Evolutionary conservation across 1,140 invertebrate genomes (phyloP).

Genomic region (Condylostylus longicornis): DNA sequence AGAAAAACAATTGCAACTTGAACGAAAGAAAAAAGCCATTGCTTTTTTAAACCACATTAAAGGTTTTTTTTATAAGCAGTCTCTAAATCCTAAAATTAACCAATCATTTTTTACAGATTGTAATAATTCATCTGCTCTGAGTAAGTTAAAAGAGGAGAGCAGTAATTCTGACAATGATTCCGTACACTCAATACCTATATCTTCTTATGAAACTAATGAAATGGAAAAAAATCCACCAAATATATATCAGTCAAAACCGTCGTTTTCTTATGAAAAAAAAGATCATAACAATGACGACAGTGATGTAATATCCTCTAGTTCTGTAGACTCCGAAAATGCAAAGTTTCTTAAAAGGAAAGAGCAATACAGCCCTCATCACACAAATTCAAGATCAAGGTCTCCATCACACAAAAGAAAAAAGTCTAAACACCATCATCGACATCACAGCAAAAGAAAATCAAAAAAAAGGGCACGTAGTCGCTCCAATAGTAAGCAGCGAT

Average conservation of each 20-base stretch:
- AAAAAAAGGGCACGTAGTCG: neutral
- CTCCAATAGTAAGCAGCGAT: too few species aligned
- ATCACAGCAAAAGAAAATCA: constrained; percentile 1
- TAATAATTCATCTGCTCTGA: neutral
- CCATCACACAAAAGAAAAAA: neutral
- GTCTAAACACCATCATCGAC: neutral
- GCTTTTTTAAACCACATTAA: constrained; percentile 47
- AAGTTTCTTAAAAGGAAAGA: constrained; percentile 1
- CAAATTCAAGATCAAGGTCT: neutral
- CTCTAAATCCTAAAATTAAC: neutral
- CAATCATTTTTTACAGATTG: neutral
- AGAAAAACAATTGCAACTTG: constrained; percentile 53
- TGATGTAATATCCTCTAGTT: constrained; percentile 22
- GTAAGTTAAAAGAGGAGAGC: neutral
- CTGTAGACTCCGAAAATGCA: constrained; percentile 23
- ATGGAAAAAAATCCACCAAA: constrained; percentile 11
- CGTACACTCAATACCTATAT: constrained; percentile 30
- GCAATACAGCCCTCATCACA: neutral
- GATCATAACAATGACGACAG: constrained; percentile 14
- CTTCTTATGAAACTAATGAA: constrained; percentile 27
- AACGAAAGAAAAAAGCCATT: constrained; percentile 50
- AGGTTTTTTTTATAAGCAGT: constrained; percentile 10
- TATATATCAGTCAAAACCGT: neutral
- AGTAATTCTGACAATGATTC: constrained; percentile 18
- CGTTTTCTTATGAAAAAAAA: neutral